Conservation (phyloP, 2,797 vertebrate species). For the Pipistrellus nathusii region DNA sequence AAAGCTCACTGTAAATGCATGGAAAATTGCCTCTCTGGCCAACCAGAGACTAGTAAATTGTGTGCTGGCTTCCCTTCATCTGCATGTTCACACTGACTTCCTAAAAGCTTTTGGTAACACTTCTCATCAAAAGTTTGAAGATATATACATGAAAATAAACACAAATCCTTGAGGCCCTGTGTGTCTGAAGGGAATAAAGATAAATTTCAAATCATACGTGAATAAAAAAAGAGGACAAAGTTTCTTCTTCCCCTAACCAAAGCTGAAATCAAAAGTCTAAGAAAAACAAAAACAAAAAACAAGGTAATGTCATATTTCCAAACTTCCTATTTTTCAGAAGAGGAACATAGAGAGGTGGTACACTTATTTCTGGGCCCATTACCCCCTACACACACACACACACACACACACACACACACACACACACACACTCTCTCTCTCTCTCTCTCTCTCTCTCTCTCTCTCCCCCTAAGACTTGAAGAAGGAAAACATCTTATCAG, state of each 20-base stretch:
- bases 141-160: not conserved
- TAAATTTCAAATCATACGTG: not conserved
- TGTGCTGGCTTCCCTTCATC: not conserved
- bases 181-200: not conserved
- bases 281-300: not conserved
- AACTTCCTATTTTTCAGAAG: not conserved
- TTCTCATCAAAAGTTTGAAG: not conserved
- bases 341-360: not conserved
- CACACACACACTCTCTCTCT: too few relatives aligned
- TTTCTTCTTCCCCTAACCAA: not conserved
- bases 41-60: not conserved
- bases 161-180: not conserved
- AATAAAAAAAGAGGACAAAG: slow-evolving; percentile 8
- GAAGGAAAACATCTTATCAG: slow-evolving; percentile 52
- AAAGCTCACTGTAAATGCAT: not conserved
- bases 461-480: not conserved
- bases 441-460: too few relatives aligned
- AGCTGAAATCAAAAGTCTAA: too few relatives aligned
- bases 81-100: slow-evolving; percentile 6
- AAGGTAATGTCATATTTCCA: not conserved
- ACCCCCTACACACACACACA: not conserved
- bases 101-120: slow-evolving; percentile 4
- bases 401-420: not conserved
- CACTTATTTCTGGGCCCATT: not conserved
- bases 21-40: not conserved